Conservation (phyloP, 2,888 invertebrate species). For the Tetragonula carbonaria region DNA sequence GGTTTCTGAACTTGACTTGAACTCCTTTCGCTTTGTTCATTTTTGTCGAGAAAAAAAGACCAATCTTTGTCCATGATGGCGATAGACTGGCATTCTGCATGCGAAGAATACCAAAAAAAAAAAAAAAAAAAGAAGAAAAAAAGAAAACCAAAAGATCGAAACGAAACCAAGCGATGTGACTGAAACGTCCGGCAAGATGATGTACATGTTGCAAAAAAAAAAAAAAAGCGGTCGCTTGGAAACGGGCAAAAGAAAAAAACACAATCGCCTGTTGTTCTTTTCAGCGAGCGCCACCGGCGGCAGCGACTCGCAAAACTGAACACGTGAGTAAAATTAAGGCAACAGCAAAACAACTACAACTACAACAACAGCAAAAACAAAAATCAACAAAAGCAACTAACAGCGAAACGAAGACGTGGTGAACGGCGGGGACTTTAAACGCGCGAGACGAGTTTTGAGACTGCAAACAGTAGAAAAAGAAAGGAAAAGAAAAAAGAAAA, state of each 20-base stretch:
- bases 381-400: constrained; percentile 13
- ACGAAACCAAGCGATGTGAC: constrained; percentile 29
- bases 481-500: background rate
- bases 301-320: constrained; percentile 80
- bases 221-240: constrained; percentile 28
- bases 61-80: constrained; percentile 47
- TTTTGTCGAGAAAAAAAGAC: background rate
- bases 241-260: constrained; percentile 35
- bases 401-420: background rate
- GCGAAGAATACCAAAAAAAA: constrained; percentile 33
- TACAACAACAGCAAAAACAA: constrained; percentile 11
- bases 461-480: background rate
- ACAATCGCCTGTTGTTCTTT: constrained; percentile 77
- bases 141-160: background rate
- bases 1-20: background rate
- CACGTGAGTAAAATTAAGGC: constrained; percentile 65
- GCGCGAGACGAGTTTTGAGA: background rate
- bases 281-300: constrained; percentile 81
- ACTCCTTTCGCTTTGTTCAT: background rate
- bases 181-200: constrained; percentile 9
- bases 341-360: constrained; percentile 17
- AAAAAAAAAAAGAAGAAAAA: background rate
- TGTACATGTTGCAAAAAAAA: constrained; percentile 10
- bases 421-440: background rate
- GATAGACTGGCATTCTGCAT: constrained; percentile 48